These are phyloP conservation scores for Gymnopithys bicolor DNA, from an alignment of 2,797 vertebrate genomes.

Conservation along the genomic window DNA sequence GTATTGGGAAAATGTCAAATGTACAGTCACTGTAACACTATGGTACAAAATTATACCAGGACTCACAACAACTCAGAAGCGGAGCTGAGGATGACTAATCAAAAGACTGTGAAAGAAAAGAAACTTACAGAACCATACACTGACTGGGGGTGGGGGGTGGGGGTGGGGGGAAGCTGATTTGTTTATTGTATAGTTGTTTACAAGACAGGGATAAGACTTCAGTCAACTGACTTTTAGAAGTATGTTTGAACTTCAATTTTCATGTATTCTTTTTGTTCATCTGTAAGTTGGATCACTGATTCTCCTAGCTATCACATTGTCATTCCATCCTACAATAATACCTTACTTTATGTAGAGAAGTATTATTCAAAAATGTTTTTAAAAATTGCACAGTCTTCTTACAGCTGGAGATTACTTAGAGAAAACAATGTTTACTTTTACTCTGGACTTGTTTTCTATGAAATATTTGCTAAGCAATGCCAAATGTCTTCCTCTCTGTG, in stretches of 20 bases:
- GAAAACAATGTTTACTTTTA: background rate
- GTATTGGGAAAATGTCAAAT: background rate
- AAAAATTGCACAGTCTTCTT: background rate
- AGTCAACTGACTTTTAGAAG: background rate
- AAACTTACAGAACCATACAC: background rate
- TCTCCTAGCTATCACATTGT: background rate
- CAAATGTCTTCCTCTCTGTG: background rate
- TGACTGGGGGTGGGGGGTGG: background rate
- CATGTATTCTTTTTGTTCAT: background rate
- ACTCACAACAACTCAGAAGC: background rate
- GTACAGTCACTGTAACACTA: background rate
- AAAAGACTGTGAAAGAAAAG: background rate
- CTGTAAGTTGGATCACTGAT: background rate
- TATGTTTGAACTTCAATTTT: background rate
- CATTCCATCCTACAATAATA: background rate
- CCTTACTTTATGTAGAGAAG: background rate
- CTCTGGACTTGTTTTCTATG: background rate
- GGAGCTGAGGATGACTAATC: background rate
- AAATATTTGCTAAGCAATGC: background rate
- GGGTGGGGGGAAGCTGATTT: background rate
- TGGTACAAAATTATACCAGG: background rate
- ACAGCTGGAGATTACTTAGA: accelerated
- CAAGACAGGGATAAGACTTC: background rate
- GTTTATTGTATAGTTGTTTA: background rate
- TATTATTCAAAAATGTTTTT: background rate